Percentiles rank a stretch among this genome's conserved stretches.
phyloP scores from a whole-genome alignment of 2,888 invertebrate species.

The Molorchus minor region DNA sequence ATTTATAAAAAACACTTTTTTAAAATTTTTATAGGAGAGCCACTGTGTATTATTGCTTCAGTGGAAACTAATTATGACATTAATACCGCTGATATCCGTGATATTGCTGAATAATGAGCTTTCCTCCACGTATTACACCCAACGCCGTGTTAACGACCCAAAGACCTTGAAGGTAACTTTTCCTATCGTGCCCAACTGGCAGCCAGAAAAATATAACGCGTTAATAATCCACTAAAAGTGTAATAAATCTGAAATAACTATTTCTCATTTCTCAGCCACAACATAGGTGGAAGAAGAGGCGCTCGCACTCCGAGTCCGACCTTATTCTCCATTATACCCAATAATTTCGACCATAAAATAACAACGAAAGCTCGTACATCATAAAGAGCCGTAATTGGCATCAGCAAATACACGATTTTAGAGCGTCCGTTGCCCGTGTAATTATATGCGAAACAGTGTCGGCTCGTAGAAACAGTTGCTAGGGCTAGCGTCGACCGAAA shows the following conservation, averaged over 20 bases:
- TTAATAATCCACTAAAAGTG: slow-evolving; percentile 31
- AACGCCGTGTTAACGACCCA: slow-evolving; percentile 9
- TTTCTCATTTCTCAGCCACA: slow-evolving; percentile 32
- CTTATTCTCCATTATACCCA: slow-evolving; percentile 34
- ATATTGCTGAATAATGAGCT: too few species aligned
- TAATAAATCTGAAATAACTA: slow-evolving; percentile 32
- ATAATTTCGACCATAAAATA: slow-evolving; percentile 40
- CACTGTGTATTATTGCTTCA: too few species aligned
- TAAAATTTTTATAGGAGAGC: too few species aligned
- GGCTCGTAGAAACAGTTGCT: too few species aligned
- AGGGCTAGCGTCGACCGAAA: too few species aligned
- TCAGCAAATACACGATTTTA: slow-evolving; percentile 51
- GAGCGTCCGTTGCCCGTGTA: slow-evolving; percentile 50
- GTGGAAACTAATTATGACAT: too few species aligned
- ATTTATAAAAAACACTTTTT: too few species aligned
- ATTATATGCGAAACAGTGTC: too few species aligned
- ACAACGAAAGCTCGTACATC: slow-evolving; percentile 41
- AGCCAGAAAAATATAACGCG: slow-evolving; percentile 35
- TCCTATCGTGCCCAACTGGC: slow-evolving; percentile 28
- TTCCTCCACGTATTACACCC: too few species aligned
- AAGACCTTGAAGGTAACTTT: slow-evolving; percentile 11
- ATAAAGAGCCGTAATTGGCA: slow-evolving; percentile 47
- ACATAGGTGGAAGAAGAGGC: slow-evolving; percentile 20
- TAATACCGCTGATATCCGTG: too few species aligned
- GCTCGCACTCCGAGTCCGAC: slow-evolving; percentile 16